Evolutionary conservation across 2,888 invertebrate species (phyloP), one percentile per base, ranked within the genome.

Genomic region (Petrolisthes cinctipes): DNA sequence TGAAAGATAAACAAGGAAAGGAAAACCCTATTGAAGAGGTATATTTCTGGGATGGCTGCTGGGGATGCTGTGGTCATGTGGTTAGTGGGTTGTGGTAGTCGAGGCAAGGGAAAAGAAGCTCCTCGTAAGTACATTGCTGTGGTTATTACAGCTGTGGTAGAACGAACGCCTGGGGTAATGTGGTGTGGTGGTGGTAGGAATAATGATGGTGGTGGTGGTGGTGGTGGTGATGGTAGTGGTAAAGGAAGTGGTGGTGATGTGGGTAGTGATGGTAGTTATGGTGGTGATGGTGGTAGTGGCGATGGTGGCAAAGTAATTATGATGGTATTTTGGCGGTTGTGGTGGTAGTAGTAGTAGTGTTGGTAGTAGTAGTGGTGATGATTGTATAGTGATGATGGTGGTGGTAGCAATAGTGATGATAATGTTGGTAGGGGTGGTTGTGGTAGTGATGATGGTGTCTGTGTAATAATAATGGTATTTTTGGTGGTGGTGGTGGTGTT

Each of bases 121-220:
- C 0, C 37, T 37, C 37, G 1, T n/a, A n/a, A n/a, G n/a, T 37
- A 37, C 37, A 37, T 37, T 37, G 37, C 2, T 37, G 37, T 37
- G 37, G 37, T 37, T n/a, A n/a, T n/a, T n/a, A n/a, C n/a, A n/a
- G 37, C 2, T 37, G 37, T 37, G 37, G 37, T 37, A 37, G 37
- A 37, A 37, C 37, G 37, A 37, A 37, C 37, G 37, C 37, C 37
- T 37, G 37, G 37, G 37, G 37, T 37, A 37, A 37, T 37, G 37
- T 37, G 37, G 37, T 71, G 71, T 79, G 37, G 56, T 79, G 56
- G 54, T 56, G n/a, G 56, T 76, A 9, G 23, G 23, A 53, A 7
- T n/a, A 7, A 14, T 76, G 53, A 14, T 76, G 76, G 76, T 37
- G 76, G 53, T 76, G 20, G 79, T 51, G n/a, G 53, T 76, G 76